These are phyloP conservation scores for Manduca sexta DNA, from an alignment of 1,140 invertebrate species.

Conservation along the genomic window DNA sequence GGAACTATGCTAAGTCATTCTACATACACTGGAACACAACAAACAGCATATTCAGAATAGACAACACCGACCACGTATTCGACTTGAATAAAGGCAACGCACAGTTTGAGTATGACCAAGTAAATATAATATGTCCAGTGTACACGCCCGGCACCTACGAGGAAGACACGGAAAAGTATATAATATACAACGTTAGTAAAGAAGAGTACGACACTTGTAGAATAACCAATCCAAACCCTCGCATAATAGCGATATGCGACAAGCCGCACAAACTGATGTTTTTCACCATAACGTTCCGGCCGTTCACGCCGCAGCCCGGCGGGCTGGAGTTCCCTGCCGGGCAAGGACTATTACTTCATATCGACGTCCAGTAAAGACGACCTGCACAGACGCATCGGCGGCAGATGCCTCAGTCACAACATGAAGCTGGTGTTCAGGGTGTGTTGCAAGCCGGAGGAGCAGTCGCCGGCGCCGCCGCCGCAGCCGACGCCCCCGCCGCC, in stretches of 20 bases:
- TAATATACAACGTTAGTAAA: conserved; percentile 97
- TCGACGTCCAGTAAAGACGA: conserved; percentile 94
- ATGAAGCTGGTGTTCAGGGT: conserved; percentile 98
- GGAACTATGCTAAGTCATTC: conserved; percentile 86
- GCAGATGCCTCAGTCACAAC: conserved; percentile 91
- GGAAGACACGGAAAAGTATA: conserved; percentile 94
- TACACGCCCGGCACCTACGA: conserved; percentile 90
- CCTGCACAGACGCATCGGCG: conserved; percentile 90
- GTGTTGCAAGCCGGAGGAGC: conserved; percentile 83
- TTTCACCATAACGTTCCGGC: conserved; percentile 96
- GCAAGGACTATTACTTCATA: conserved; percentile 97
- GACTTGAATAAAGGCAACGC: conserved; percentile 96
- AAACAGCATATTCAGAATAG: conserved; percentile 95
- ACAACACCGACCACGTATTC: conserved; percentile 97
- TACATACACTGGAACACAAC: conserved; percentile 91
- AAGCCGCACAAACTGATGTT: conserved; percentile 95
- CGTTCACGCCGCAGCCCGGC: conserved; percentile 95
- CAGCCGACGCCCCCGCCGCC: conserved; percentile 69
- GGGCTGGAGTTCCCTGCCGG: conserved; percentile 94
- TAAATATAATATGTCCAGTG: conserved; percentile 95
- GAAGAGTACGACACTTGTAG: conserved; percentile 96
- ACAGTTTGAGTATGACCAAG: conserved; percentile 95
- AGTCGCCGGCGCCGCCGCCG: conserved; percentile 68
- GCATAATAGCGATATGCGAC: conserved; percentile 96
- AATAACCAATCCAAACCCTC: conserved; percentile 93